These are phyloP conservation scores for Rhagophthalmus giganteus DNA, from an alignment of 2,888 invertebrate genomes.

Conservation along the genomic window DNA sequence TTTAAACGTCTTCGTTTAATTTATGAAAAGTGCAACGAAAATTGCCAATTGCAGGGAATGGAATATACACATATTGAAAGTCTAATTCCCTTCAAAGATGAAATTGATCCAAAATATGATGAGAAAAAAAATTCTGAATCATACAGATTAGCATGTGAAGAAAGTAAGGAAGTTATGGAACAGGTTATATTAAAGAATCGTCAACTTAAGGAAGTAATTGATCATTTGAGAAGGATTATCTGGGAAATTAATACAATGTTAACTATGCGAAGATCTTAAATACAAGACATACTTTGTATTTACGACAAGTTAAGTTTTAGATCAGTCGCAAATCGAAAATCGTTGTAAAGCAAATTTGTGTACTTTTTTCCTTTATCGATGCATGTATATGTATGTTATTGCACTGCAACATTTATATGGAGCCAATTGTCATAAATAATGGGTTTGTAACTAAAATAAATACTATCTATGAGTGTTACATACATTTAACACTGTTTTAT, in stretches of 20 bases:
- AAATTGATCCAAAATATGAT: constrained; percentile 81
- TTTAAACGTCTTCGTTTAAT: constrained; percentile 86
- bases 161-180: constrained; percentile 85
- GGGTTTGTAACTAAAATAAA: no score
- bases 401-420: no score
- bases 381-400: not conserved
- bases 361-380: not conserved
- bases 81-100: constrained; percentile 85
- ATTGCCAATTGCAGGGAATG: constrained; percentile 84
- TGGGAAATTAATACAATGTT: constrained; percentile 98
- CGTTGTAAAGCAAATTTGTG: not conserved
- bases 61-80: constrained; percentile 94
- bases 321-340: not conserved
- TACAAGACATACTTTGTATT: not conserved
- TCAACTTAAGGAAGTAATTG: constrained; percentile 93
- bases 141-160: constrained; percentile 78
- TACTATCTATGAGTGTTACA: no score
- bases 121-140: constrained; percentile 87
- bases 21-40: constrained; percentile 92
- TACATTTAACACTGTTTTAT: no score
- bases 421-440: no score
- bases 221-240: constrained; percentile 87
- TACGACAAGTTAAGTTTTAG: not conserved
- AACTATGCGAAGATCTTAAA: constrained; percentile 82
- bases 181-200: constrained; percentile 88